Evolutionary conservation across 1,140 invertebrate genomes (phyloP).

Genomic region (Ips nitidus): DNA sequence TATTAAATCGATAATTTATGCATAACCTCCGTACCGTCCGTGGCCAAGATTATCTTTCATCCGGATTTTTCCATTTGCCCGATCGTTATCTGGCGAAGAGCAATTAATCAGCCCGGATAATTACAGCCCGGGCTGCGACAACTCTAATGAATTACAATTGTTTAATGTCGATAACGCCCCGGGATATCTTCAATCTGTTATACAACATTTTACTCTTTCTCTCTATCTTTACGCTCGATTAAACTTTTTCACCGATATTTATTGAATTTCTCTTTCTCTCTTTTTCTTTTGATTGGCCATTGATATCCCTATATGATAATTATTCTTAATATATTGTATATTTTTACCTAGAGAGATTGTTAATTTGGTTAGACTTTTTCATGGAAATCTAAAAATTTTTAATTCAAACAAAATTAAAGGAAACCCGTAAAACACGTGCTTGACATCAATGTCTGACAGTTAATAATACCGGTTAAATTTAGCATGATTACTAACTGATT

Average conservation of each 20-base stretch:
- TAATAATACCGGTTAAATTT: no score
- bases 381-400: no score
- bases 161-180: constrained; percentile 43
- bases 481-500: no score
- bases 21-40: constrained; percentile 18
- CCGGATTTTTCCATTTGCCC: constrained; percentile 26
- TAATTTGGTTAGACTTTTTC: no score
- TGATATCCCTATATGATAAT: no score
- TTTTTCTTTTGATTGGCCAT: not conserved
- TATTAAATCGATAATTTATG: constrained; percentile 12
- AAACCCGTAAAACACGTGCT: no score
- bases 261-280: not conserved
- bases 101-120: constrained; percentile 47
- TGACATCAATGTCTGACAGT: no score
- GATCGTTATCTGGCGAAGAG: constrained; percentile 18
- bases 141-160: constrained; percentile 46
- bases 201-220: constrained; percentile 28
- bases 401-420: no score
- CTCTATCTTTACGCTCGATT: constrained; percentile 16
- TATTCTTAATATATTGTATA: no score
- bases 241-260: constrained; percentile 15
- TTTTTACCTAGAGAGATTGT: no score
- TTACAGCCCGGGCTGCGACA: constrained; percentile 42
- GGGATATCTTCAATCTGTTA: constrained; percentile 38
- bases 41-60: constrained; percentile 31